Evolutionary conservation across 2,797 vertebrate genomes (phyloP).

Genomic region (Anas bahamensis): DNA sequence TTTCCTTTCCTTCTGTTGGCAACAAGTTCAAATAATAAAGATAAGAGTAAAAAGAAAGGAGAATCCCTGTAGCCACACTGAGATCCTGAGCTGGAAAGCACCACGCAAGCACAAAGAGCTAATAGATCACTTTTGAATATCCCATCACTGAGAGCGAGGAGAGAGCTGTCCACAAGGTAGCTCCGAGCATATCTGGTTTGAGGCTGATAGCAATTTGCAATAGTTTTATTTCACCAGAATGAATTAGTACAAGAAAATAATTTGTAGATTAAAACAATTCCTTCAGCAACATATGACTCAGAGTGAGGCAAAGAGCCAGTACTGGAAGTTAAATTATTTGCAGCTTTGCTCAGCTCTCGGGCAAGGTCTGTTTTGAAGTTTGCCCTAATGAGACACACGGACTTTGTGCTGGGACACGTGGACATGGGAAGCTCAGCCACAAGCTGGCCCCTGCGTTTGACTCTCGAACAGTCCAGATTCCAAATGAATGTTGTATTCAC

Average conservation of each 20-base stretch:
- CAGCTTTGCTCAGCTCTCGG: neutral
- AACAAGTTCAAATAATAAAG: neutral
- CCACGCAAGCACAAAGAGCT: neutral
- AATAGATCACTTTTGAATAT: neutral
- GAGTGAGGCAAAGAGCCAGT: slow-evolving; percentile 41
- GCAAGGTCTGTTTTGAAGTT: slow-evolving; percentile 14
- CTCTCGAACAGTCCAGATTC: neutral
- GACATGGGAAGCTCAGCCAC: neutral
- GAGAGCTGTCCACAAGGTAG: neutral
- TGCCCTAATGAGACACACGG: neutral
- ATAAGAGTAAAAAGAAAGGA: neutral
- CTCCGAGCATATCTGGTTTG: neutral
- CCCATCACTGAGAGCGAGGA: fast-evolving
- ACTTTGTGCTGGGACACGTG: neutral
- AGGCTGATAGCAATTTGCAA: neutral
- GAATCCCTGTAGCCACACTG: fast-evolving
- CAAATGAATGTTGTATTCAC: neutral
- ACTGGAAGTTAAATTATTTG: neutral
- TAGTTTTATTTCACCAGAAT: slow-evolving; percentile 24
- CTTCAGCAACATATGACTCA: neutral
- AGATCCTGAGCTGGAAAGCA: neutral
- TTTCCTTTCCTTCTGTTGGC: neutral
- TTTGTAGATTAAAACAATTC: slow-evolving; percentile 3
- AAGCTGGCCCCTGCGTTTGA: neutral
- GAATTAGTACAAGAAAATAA: slow-evolving; percentile 46